These are phyloP conservation scores for Actinemys pallida DNA, from an alignment of 2,113 vertebrate genomes.

Conservation along the genomic window DNA sequence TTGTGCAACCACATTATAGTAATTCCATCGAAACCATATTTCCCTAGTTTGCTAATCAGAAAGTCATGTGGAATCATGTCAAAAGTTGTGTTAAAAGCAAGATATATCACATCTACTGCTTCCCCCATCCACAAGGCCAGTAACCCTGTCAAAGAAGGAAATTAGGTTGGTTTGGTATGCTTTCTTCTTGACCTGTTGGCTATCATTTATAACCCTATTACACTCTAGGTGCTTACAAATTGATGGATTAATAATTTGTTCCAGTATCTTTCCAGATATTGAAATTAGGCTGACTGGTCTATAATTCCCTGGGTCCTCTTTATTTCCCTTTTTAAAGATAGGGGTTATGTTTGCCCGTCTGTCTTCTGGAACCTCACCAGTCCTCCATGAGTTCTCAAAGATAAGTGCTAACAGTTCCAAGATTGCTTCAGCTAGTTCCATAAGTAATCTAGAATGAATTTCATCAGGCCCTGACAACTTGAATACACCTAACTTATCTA, in stretches of 20 bases:
- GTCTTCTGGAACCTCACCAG: neutral
- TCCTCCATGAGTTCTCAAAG: neutral
- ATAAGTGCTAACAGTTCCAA: neutral
- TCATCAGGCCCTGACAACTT: neutral
- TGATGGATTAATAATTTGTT: neutral
- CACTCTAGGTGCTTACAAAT: neutral
- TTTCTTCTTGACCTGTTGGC: neutral
- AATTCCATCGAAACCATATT: neutral
- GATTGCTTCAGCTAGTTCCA: neutral
- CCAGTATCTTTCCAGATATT: neutral
- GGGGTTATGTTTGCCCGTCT: neutral
- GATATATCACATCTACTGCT: neutral
- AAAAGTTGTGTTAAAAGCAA: neutral
- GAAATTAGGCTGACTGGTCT: neutral
- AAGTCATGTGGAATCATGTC: neutral
- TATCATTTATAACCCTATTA: neutral
- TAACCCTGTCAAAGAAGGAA: neutral
- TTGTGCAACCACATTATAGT: neutral
- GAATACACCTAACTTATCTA: neutral
- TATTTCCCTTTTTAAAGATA: neutral
- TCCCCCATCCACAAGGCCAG: neutral
- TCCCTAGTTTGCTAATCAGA: neutral
- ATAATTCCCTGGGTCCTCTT: neutral
- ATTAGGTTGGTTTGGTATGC: neutral
- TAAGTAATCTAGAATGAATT: neutral